Conservation (phyloP, 2,888 invertebrate genomes). For the Strigamia crassipes region DNA sequence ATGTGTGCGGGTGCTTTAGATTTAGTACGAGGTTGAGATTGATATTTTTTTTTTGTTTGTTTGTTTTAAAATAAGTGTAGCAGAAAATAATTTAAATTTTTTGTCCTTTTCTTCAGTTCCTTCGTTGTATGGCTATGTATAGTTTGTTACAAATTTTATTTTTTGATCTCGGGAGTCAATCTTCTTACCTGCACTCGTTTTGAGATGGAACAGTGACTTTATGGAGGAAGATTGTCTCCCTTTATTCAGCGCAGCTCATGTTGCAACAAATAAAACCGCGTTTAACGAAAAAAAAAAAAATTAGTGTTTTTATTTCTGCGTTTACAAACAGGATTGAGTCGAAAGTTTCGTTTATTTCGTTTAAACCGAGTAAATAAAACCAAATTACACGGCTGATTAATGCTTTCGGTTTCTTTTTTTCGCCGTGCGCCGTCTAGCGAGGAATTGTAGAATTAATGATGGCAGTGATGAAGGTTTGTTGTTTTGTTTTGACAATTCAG, state of each 20-base stretch:
- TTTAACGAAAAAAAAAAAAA: neutral
- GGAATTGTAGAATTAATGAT: neutral
- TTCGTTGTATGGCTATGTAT: slow-evolving; percentile 1
- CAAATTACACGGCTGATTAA: neutral
- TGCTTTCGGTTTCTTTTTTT: neutral
- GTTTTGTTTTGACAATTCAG: slow-evolving; percentile 40
- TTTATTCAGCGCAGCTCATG: neutral
- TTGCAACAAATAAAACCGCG: neutral
- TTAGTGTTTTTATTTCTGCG: neutral
- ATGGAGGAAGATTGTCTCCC: slow-evolving; percentile 8
- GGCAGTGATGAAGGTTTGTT: slow-evolving; percentile 12
- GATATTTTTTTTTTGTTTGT: no score
- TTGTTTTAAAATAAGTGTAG: no score
- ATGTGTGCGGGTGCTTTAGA: neutral
- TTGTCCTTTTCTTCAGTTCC: neutral
- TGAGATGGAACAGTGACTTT: slow-evolving; percentile 44
- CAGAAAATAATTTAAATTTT: no score
- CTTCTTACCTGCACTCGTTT: slow-evolving; percentile 38
- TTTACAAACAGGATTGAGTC: neutral
- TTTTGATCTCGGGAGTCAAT: slow-evolving; percentile 10
- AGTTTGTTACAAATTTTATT: slow-evolving; percentile 39
- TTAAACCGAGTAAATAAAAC: neutral
- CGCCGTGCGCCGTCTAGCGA: neutral
- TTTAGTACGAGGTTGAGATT: no score
- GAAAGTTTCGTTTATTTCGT: no score